These are phyloP conservation scores for Sminthopsis crassicaudata DNA, from an alignment of 2,113 vertebrate genomes.

Conservation along the genomic window DNA sequence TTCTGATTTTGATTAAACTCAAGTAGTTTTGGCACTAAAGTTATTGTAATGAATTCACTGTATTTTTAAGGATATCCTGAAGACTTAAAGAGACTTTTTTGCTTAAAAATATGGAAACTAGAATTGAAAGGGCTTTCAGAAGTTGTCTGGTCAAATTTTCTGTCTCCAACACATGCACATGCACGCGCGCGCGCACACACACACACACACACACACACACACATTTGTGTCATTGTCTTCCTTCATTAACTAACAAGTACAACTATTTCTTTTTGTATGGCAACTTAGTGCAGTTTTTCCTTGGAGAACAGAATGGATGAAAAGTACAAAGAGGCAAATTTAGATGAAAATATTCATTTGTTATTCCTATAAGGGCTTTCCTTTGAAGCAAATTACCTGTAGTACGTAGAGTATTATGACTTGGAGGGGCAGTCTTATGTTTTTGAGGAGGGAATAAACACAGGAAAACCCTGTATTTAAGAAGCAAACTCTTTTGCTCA, in stretches of 20 bases:
- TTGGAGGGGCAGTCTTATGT: neutral
- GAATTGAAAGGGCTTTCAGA: neutral
- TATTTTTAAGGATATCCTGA: neutral
- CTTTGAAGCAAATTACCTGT: neutral
- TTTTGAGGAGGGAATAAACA: neutral
- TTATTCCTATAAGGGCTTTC: neutral
- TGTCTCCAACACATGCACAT: neutral
- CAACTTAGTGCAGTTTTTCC: neutral
- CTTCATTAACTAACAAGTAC: neutral
- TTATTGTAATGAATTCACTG: neutral
- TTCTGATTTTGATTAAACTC: neutral
- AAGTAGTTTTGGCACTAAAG: neutral
- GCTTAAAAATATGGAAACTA: neutral
- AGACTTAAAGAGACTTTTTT: neutral
- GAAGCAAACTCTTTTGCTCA: neutral
- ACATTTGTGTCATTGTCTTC: neutral
- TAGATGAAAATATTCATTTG: neutral
- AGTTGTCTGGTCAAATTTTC: neutral
- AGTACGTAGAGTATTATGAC: neutral
- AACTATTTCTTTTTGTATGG: neutral
- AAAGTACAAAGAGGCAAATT: neutral
- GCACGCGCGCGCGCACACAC: no score
- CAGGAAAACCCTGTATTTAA: neutral
- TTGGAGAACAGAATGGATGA: neutral
- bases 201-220: neutral